Evolutionary conservation across 2,797 vertebrate species (phyloP).

Genomic region (Epinephelus coioides): DNA sequence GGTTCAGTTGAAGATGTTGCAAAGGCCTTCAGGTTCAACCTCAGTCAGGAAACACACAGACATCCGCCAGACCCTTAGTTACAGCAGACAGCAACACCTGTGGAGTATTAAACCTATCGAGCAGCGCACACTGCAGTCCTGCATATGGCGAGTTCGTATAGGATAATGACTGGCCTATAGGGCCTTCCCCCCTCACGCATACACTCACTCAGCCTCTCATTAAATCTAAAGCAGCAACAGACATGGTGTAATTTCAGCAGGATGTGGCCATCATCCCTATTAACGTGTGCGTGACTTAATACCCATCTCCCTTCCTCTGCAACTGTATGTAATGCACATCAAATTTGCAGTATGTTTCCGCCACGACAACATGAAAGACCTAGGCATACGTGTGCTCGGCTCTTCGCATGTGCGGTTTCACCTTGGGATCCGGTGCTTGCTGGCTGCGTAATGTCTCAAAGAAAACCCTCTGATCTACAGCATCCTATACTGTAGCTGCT

Average conservation of each 20-base stretch:
- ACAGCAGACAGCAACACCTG: conserved; percentile 72
- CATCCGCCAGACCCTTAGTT: conserved; percentile 33
- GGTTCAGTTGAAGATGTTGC: conserved; percentile 38
- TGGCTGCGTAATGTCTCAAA: conserved; percentile 66
- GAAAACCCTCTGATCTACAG: conserved; percentile 54
- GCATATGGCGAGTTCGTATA: conserved; percentile 70
- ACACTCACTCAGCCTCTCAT: conserved; percentile 70
- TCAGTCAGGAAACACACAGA: conserved; percentile 48
- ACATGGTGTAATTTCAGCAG: conserved; percentile 80
- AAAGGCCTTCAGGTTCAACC: conserved; percentile 36
- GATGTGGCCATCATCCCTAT: conserved; percentile 79
- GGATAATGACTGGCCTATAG: conserved; percentile 78
- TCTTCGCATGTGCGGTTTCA: conserved; percentile 68
- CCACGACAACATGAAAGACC: conserved; percentile 70
- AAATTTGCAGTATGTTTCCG: conserved; percentile 69
- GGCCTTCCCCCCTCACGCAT: conserved; percentile 61
- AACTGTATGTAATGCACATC: conserved; percentile 68
- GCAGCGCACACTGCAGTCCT: conserved; percentile 37
- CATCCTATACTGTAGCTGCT: conserved; percentile 65
- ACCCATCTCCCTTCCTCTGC: conserved; percentile 67
- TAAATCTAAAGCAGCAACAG: conserved; percentile 78
- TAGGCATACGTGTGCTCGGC: conserved; percentile 49
- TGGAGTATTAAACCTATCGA: conserved; percentile 65
- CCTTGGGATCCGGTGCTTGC: conserved; percentile 66
- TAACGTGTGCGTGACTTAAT: conserved; percentile 79